Percentiles rank a stretch among this genome's conserved stretches.
Conservation (phyloP, 1,140 invertebrate species). For the Atta texana region DNA sequence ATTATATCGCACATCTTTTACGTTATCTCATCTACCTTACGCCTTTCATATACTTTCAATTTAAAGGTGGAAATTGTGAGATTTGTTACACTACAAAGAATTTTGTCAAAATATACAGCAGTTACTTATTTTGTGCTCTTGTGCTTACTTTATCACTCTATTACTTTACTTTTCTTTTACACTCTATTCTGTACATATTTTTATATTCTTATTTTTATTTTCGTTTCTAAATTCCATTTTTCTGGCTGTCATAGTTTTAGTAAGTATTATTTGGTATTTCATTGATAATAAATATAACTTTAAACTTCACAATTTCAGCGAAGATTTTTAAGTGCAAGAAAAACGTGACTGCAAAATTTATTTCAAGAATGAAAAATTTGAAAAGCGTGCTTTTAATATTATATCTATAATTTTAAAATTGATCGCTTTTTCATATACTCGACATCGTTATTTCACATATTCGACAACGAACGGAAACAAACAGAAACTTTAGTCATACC, state of each 20-base stretch:
- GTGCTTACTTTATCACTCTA: no score
- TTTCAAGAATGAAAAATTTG: not conserved
- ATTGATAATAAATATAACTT: not conserved
- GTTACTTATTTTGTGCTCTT: not conserved
- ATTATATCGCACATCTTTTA: not conserved
- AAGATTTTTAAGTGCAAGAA: no score
- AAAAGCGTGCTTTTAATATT: not conserved
- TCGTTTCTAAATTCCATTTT: not conserved
- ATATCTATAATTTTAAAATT: not conserved
- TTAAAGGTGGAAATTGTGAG: not conserved
- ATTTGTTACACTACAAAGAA: not conserved
- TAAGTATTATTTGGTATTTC: not conserved
- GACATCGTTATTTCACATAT: constrained; percentile 1
- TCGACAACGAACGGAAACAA: constrained; percentile 5
- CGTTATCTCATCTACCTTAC: constrained; percentile 11
- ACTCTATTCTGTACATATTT: not conserved
- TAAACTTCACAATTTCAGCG: not conserved
- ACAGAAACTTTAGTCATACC: constrained; percentile 44
- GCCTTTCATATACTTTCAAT: not conserved
- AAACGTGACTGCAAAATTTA: no score
- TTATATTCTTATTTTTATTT: not conserved
- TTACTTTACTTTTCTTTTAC: no score
- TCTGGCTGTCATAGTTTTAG: not conserved
- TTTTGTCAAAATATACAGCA: no score
- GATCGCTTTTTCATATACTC: not conserved